phyloP scores from a whole-genome alignment of 2,888 invertebrate species.

The Anarsia innoxiella region DNA sequence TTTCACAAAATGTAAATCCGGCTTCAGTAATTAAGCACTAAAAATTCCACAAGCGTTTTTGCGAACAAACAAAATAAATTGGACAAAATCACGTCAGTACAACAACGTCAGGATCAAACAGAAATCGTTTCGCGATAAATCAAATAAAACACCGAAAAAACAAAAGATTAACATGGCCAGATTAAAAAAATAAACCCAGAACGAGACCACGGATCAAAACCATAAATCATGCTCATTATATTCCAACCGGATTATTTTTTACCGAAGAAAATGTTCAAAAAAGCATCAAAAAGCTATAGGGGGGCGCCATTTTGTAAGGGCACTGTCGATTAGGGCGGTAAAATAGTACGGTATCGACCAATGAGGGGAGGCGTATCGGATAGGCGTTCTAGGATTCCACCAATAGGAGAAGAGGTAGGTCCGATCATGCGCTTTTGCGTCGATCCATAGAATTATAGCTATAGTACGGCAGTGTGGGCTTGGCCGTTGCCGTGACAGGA shows the following conservation, averaged over 20 bases:
- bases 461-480: constrained; percentile 70
- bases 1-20: too few species aligned
- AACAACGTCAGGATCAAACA: constrained; percentile 31
- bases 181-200: constrained; percentile 54
- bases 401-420: constrained; percentile 45
- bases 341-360: constrained; percentile 48
- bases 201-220: constrained; percentile 61
- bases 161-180: constrained; percentile 65
- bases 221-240: constrained; percentile 76
- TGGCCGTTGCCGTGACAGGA: constrained; percentile 54
- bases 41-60: neutral
- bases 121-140: constrained; percentile 50
- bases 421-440: constrained; percentile 65
- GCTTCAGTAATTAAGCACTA: constrained; percentile 4
- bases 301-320: constrained; percentile 72
- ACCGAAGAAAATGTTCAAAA: constrained; percentile 71
- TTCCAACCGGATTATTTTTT: constrained; percentile 74
- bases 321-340: constrained; percentile 60
- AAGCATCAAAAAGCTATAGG: constrained; percentile 71
- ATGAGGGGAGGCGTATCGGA: constrained; percentile 33
- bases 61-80: constrained; percentile 13
- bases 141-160: constrained; percentile 57
- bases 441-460: constrained; percentile 70
- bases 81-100: constrained; percentile 18
- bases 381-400: constrained; percentile 55